A percentile compares a stretch with the other conserved stretches of the same genome.
These are phyloP conservation scores for Hylyphantes graminicola DNA, from an alignment of 1,140 invertebrate genomes.

Conservation along the genomic window DNA sequence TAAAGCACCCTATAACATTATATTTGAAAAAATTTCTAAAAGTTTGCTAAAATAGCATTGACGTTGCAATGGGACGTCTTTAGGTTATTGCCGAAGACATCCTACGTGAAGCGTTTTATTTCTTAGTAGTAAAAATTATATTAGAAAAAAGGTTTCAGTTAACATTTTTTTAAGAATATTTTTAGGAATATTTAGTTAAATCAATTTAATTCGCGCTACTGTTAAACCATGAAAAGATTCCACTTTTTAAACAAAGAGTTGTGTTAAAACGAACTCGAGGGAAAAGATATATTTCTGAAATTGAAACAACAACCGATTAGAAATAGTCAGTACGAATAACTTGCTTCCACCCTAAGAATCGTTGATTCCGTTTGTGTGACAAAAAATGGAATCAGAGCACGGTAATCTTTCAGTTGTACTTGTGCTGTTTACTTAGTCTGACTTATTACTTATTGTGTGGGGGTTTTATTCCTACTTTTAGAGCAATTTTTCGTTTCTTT, in stretches of 20 bases:
- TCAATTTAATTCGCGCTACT: too few relatives aligned
- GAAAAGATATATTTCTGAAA: conserved; percentile 15
- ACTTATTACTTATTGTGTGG: conserved; percentile 47
- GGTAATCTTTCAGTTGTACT: conserved; percentile 26
- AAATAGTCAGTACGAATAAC: too few relatives aligned
- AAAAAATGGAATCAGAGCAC: conserved; percentile 52
- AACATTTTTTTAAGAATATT: too few relatives aligned
- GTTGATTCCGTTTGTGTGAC: conserved; percentile 31
- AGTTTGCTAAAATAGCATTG: too few relatives aligned
- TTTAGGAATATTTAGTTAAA: too few relatives aligned
- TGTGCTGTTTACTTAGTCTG: conserved; percentile 27
- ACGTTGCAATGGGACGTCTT: too few relatives aligned
- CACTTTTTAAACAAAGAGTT: conserved; percentile 1
- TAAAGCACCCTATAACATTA: too few relatives aligned
- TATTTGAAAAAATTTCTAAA: too few relatives aligned
- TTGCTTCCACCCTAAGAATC: conserved; percentile 19
- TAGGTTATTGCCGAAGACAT: too few relatives aligned
- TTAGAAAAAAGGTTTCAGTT: too few relatives aligned
- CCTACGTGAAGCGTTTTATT: too few relatives aligned
- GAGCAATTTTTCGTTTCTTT: conserved; percentile 18
- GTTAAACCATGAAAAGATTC: neutral
- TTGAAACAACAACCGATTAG: conserved; percentile 11
- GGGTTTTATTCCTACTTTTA: conserved; percentile 36
- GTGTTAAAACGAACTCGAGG: neutral
- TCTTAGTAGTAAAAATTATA: too few relatives aligned